Conservation (phyloP, 2,797 vertebrate genomes). For the Pangasius djambal region DNA sequence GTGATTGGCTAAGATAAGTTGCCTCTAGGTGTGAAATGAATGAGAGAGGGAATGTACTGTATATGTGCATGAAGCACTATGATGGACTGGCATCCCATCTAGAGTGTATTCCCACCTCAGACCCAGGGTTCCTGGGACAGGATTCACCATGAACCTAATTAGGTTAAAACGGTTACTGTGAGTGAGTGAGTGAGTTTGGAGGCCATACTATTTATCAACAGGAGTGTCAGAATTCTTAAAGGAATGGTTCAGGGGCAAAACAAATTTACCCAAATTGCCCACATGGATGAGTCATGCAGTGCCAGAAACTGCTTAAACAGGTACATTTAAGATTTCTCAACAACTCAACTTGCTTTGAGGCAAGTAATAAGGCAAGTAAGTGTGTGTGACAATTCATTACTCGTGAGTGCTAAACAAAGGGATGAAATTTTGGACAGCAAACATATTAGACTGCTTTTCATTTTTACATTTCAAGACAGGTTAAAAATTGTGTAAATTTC, state of each 20-base stretch:
- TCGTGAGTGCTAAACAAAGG: not conserved
- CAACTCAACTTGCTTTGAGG: not conserved
- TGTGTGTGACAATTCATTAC: not conserved
- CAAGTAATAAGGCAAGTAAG: not conserved
- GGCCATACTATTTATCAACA: not conserved
- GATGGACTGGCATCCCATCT: not conserved
- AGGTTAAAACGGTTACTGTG: not conserved
- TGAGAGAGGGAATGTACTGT: not conserved
- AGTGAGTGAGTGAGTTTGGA: not conserved
- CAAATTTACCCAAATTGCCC: conserved; percentile 2
- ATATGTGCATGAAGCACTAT: not conserved
- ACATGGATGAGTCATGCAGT: not conserved
- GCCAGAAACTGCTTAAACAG: not conserved
- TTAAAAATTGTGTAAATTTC: not conserved
- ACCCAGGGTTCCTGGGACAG: not conserved
- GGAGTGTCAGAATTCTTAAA: not conserved
- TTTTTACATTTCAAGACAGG: not conserved
- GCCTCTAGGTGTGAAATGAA: not conserved
- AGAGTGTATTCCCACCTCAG: not conserved
- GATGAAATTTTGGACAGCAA: not conserved
- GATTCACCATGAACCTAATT: not conserved
- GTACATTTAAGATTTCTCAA: not conserved
- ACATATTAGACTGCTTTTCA: not conserved
- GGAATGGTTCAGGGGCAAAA: not conserved
- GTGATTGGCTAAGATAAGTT: not conserved